phyloP scores from a whole-genome alignment of 2,797 vertebrate species.

The Lutra lutra region DNA sequence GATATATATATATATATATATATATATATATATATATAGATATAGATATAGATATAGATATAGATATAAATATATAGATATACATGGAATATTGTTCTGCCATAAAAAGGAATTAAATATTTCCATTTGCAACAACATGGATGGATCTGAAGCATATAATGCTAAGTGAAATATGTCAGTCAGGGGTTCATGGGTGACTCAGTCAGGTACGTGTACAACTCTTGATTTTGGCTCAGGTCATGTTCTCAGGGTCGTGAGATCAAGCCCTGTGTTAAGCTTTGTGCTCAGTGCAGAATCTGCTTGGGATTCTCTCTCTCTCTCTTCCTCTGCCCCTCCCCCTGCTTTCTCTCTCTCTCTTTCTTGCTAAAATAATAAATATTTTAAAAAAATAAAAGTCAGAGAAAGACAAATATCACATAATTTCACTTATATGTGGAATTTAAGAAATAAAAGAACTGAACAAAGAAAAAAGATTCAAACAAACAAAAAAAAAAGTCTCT shows the following conservation, averaged over 20 bases:
- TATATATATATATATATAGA: not conserved
- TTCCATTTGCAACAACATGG: not conserved
- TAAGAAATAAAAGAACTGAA: not conserved
- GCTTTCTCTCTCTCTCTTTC: too few species aligned
- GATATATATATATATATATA: not conserved
- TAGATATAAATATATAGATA: not conserved
- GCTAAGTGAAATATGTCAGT: not conserved
- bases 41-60: not conserved
- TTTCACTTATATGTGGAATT: not conserved
- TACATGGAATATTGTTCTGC: not conserved
- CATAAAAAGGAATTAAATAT: not conserved
- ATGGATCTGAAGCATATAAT: not conserved
- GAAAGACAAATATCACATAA: not conserved
- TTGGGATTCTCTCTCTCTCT: too few species aligned
- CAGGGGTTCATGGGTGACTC: too few species aligned
- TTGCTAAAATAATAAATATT: too few species aligned
- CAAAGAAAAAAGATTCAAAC: not conserved
- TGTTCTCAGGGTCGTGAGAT: too few species aligned
- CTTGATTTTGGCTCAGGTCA: too few species aligned
- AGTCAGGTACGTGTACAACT: too few species aligned
- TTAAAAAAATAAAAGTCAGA: not conserved
- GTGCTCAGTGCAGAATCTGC: too few species aligned
- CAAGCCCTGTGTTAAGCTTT: too few species aligned
- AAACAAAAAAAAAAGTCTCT: not conserved
- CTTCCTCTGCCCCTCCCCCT: too few species aligned